phyloP scores from a whole-genome alignment of 64 coral and sea anemone genomes.

The Dendronephthya gigantea region DNA sequence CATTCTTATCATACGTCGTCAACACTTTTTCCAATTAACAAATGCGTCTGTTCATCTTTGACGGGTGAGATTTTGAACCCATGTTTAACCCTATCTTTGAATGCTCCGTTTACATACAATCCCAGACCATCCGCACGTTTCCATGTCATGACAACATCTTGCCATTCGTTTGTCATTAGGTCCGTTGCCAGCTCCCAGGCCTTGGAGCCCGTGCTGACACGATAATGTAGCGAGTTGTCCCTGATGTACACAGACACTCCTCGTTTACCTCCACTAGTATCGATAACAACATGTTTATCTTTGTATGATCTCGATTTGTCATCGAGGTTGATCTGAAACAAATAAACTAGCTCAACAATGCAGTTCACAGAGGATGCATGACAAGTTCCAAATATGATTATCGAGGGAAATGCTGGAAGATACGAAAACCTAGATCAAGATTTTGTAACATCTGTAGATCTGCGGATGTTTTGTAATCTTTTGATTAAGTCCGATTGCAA shows the following conservation, averaged over 20 bases:
- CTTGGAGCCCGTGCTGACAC: conserved; percentile 64
- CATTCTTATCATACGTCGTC: background rate
- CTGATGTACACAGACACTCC: conserved; percentile 74
- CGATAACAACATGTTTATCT: conserved; percentile 71
- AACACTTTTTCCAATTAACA: conserved; percentile 81
- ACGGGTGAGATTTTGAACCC: conserved; percentile 55
- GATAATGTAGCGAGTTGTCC: conserved; percentile 62
- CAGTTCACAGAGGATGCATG: background rate
- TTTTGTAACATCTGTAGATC: too few species aligned
- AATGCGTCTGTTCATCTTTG: conserved; percentile 74
- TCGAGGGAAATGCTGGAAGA: too few species aligned
- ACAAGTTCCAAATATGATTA: too few species aligned
- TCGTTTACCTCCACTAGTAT: conserved; percentile 62
- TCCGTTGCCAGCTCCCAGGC: conserved; percentile 79
- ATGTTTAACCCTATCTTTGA: conserved; percentile 70
- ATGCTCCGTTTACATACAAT: conserved; percentile 89
- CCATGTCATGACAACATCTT: conserved; percentile 85
- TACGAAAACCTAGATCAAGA: too few species aligned
- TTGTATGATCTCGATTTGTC: conserved; percentile 72
- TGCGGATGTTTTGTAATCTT: too few species aligned
- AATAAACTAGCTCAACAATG: background rate
- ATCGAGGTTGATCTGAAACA: conserved; percentile 73
- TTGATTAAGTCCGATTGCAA: too few species aligned
- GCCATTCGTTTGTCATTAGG: conserved; percentile 88
- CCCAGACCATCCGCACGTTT: conserved; percentile 87